Base-by-base conservation (phyloP, 2,113 vertebrate genomes). In the Pterocles orientalis region DNA sequence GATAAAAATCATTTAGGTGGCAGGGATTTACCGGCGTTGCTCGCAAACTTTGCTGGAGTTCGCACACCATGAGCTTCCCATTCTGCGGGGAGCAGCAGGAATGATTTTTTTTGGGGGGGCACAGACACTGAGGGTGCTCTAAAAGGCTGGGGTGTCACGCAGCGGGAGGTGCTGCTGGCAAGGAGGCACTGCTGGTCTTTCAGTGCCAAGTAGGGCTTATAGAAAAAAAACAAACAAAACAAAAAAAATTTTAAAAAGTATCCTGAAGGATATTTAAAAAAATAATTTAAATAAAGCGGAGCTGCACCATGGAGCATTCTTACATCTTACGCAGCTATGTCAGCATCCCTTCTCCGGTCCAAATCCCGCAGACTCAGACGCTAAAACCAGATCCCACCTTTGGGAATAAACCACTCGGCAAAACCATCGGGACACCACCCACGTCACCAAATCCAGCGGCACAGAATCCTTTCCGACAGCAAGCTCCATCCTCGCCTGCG, bases 261-360 rank as follows among this genome's bases (percentile, higher is more conserved):
- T 8, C 54, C 50, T 14, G 23, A 80, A 33, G 36, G 47, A 2
- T 19, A 66, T 41, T 43, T 82, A 19, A 8, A 45, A 50, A 53
- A n/a, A 9, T 3, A 18, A 62, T 4, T 72, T 10, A 19, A 58
- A 21, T 54, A 33, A 58, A 86, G 18, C 51, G 18, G 53, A 68
- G 75, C 34, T 62, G 14, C 50, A 41, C 45, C 18, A 0, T 26
- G 69, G 26, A 81, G 45, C 20, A 5, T 47, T 53, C 21, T 26
- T 10, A 29, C 48, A 15, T 17, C 56, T 70, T 24, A 48, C 43
- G 23, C 0, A 5, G 9, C n/a, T 1, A 6, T 2, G 0, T 20
- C 18, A 73, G 48, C 23, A 26, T 51, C 65, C 20, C 36, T 24
- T 7, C 39, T 68, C n/a, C 79, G 34, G 5, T 10, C 54, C 75